Base-by-base conservation (phyloP, 2,888 invertebrate species). In the Pollenia griseotomentosa region DNA sequence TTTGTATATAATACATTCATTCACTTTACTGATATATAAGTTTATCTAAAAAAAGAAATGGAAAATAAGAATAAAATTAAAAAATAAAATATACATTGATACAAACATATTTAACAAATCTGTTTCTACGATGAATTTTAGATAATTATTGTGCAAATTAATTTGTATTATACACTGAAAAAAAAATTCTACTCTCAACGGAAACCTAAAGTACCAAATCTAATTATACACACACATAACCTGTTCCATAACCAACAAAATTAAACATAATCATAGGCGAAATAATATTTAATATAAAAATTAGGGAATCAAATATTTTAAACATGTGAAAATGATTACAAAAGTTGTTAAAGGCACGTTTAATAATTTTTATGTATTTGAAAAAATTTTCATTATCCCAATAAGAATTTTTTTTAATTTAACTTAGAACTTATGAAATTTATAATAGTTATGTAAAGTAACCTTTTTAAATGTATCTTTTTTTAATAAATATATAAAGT, bases 101-200 rank as follows among this genome's bases (percentile, higher is more conserved):
- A 23, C 14, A 44, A 23, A 44, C 19, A 70, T 71, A 55, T 57
- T 48, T 74, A 59, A 48, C 23, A 46, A 44, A 10, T 11, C 44
- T 23, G 40, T 19, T 73, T 53, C 40, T 44, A 66, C 19, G 68
- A 42, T 42, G 46, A 77, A 83, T 61, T 83, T 83, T 85, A 83
- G 61, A 75, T 74, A 85, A 85, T 12, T 63, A 61, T 7, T 65
- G 12, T 74, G 80, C 66, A 77, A 59, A 74, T 10, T 71, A 77
- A 88, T 75, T 83, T 88, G 87, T 85, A 85, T 83, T 83, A 83
- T 85, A 83, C 85, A 85, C 85, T 9, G 12, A 80, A 53, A 33
- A 11, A 66, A 59, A 59, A 51, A 84, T 44, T 68, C 23, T 57
- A 78, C 57, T 66, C 71, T 55, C 16, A 65, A 65, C 48, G 6